Base-by-base conservation (phyloP, 2,797 vertebrate genomes). In the Tauraco hartlaubi region DNA sequence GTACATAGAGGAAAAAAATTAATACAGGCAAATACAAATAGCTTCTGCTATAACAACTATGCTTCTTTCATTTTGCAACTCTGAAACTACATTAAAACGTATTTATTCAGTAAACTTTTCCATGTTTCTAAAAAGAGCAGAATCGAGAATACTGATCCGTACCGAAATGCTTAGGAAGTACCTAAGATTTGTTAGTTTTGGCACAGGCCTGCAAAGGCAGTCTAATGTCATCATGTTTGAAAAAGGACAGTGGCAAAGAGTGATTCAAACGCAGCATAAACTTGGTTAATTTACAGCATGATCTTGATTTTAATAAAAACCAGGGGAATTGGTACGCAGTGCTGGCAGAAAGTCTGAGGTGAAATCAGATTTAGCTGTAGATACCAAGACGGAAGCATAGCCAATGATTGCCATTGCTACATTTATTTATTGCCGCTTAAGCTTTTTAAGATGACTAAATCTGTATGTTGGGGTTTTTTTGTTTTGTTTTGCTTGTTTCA, bases 1-100 rank as follows among this genome's bases (percentile, higher is more conserved):
- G 87, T 95, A 97, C 97, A 96, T 78, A 95, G 73, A 95, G 58
- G 72, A 96, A 94, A 92, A 89, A 85, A 92, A 88, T 82, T 72
- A 71, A 92, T 96, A 82, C 79, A 92, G 86, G 85, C 73, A 97
- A 94, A 84, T 77, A 73, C 64, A 88, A 93, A 83, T 69, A 90
- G 51, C 62, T 96, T 94, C 54, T 83, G 29, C 58, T 67, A 1
- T 59, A 72, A 71, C 44, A 63, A 31, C 41, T 56, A 19, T 5
- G 10, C 14, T 67, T 69, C 12, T 66, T 92, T 44, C 8, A 22
- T 61, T 92, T 85, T 85, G 52, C 33, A 78, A 19, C 48, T 67
- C 37, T 61, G 33, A 62, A 68, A 73, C 21, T 37, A 6, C 25
- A 67, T 83, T 82, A 52, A 82, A 78, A 69, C 15, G 7, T 52